Evolutionary conservation across 2,888 invertebrate genomes (phyloP), one percentile per base, ranked within the genome.

Genomic region (Meliscaeva auricollis): DNA sequence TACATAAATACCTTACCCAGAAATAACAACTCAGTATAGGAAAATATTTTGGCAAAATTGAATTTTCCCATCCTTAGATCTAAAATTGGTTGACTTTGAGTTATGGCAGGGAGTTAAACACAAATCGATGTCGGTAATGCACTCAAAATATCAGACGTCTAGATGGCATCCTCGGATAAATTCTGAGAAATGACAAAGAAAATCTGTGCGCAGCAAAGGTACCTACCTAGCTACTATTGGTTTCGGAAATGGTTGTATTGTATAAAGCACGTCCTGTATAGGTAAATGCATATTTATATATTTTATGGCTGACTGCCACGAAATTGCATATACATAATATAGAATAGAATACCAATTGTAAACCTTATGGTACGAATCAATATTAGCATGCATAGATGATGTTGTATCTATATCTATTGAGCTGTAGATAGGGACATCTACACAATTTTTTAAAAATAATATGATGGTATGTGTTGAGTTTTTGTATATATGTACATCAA

Each of bases 281-380:
- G 76, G 50, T 81, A 66, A 66, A 81, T 76, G 76, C 70, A 72
- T 66, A 66, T 77, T 81, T 66, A 81, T 76, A 52, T 66, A 76
- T 66, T 81, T 70, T 56, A 76, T 82, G 66, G 66, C 56, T 66
- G 64, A 38, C 44, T 76, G 81, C 50, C 70, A 76, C 38, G 48
- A n/a, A 54, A 62, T 75, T 22, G 60, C 52, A 68, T 35, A 22
- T 41, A 22, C n/a, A n/a, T n/a, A n/a, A n/a, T n/a, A n/a, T n/a
- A n/a, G n/a, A n/a, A n/a, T 38, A 17, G 62, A 62, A 62, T 48
- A 48, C 20, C 64, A 46, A 66, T 66, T 48, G 48, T 66, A 20
- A 64, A 35, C 48, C 64, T 32, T 48, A 48, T 48, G 20, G 7
- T 6, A 66, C 8, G 48, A 66, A 66, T 66, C 64, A 66, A 48